These are phyloP conservation scores for Cotesia glomerata DNA, from an alignment of 1,140 invertebrate genomes.

Conservation along the genomic window DNA sequence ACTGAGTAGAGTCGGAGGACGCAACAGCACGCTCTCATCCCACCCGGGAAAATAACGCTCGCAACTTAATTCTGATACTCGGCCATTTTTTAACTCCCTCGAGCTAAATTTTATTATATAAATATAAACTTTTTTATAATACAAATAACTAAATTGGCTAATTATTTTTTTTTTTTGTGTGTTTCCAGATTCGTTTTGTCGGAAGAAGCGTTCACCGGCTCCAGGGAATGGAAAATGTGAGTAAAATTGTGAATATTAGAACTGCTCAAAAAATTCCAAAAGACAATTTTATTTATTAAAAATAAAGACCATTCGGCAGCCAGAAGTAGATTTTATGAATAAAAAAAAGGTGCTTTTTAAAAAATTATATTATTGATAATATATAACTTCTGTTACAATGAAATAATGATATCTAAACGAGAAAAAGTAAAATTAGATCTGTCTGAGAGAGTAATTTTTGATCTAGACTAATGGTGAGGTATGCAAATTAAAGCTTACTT, in stretches of 20 bases:
- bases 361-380: too few relatives aligned
- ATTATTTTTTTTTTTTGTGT: neutral
- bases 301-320: too few relatives aligned
- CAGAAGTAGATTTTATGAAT: too few relatives aligned
- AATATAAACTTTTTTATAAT: neutral
- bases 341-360: too few relatives aligned
- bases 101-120: neutral
- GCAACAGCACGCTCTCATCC: neutral
- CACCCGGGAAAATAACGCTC: constrained; percentile 16
- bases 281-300: too few relatives aligned
- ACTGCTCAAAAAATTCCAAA: too few relatives aligned
- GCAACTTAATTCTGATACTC: constrained; percentile 28
- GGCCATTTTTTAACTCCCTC: constrained; percentile 1
- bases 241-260: neutral
- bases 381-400: too few relatives aligned
- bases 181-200: neutral
- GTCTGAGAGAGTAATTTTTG: too few relatives aligned
- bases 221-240: neutral
- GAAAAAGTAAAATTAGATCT: too few relatives aligned
- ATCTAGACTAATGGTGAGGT: too few relatives aligned
- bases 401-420: too few relatives aligned
- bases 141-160: neutral
- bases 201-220: neutral
- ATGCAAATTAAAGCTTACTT: too few relatives aligned
- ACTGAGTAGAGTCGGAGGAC: constrained; percentile 5